These are phyloP conservation scores for Heteropelma amictum DNA, from an alignment of 2,888 invertebrate genomes.

Conservation along the genomic window DNA sequence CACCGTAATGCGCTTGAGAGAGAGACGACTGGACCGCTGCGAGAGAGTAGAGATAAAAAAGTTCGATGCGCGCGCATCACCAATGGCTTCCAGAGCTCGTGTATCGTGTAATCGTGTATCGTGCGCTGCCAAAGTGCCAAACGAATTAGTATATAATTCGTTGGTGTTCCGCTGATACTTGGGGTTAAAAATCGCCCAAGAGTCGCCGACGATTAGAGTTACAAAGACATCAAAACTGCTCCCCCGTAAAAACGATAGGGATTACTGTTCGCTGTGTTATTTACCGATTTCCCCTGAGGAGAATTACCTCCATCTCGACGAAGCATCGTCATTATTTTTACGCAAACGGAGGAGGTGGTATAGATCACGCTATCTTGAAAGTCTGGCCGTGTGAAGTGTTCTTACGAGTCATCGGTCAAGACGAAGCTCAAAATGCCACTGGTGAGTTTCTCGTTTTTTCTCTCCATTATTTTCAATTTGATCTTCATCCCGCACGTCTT, in stretches of 20 bases:
- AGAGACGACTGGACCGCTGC: not conserved
- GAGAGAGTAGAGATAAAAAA: constrained; percentile 12
- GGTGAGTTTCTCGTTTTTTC: constrained; percentile 62
- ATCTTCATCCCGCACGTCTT: not conserved
- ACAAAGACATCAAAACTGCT: not conserved
- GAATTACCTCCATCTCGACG: not conserved
- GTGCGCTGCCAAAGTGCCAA: constrained; percentile 23
- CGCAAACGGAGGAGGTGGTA: not conserved
- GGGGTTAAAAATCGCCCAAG: constrained; percentile 43
- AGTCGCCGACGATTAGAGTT: not conserved
- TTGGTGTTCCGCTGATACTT: constrained; percentile 45
- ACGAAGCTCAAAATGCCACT: constrained; percentile 73
- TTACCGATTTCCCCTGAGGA: not conserved
- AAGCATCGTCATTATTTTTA: constrained; percentile 15
- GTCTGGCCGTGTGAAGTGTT: constrained; percentile 21
- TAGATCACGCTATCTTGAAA: constrained; percentile 22
- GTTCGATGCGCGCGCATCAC: constrained; percentile 50
- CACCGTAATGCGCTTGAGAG: constrained; percentile 8
- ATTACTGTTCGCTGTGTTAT: constrained; percentile 11
- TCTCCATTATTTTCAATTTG: not conserved
- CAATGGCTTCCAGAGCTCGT: constrained; percentile 53
- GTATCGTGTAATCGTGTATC: too few species aligned
- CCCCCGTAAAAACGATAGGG: not conserved
- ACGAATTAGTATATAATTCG: too few species aligned
- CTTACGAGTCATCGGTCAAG: constrained; percentile 57